Base-by-base conservation (phyloP, 1,140 invertebrate genomes). In the Mesaphorura yosii region DNA sequence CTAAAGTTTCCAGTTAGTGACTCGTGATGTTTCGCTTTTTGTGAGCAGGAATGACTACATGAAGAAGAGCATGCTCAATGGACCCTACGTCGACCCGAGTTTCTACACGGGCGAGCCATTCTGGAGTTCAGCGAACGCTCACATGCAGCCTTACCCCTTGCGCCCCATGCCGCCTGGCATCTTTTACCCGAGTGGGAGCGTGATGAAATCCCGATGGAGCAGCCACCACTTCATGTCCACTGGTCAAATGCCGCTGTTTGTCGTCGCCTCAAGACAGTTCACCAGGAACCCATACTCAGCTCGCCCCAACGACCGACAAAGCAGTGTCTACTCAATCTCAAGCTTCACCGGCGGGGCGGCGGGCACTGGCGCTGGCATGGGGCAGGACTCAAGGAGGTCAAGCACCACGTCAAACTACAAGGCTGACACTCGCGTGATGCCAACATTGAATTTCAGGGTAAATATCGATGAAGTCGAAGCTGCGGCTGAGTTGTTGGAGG, bases 281-380 rank as follows among this genome's bases (percentile, higher is more conserved):
- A 57, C 54, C n/a, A 27, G 60, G 23, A 62, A 62, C 34, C 60
- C 60, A 15, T 62, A 59, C 52, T 59, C 57, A 27, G 60, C 58
- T 3, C 23, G 51, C 12, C 58, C 58, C 15, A 48, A 58, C 19
- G 58, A 57, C 4, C 49, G 53, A 3, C 40, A 42, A 42, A 42
- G 19, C 40, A 17, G n/a, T 19, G n/a, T 42, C 6, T 42, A 7
- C 17, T 42, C 7, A 42, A 17, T 6, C 6, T 12, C 23, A 19
- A 19, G 17, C 23, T 42, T 12, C 7, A 42, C n/a, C 28, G 23
- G 28, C n/a, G 47, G 47, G 20, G 19, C 47, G 5, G 22, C 31
- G 5, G 47, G 47, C 14, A 7, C n/a, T 45, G 47, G 27, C n/a
- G 40, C 7, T 5, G 44, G 44, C 12, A 20, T 6, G 7, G 7